These are phyloP conservation scores for Myiopsitta monachus DNA, from an alignment of 2,113 vertebrate species.

Conservation along the genomic window DNA sequence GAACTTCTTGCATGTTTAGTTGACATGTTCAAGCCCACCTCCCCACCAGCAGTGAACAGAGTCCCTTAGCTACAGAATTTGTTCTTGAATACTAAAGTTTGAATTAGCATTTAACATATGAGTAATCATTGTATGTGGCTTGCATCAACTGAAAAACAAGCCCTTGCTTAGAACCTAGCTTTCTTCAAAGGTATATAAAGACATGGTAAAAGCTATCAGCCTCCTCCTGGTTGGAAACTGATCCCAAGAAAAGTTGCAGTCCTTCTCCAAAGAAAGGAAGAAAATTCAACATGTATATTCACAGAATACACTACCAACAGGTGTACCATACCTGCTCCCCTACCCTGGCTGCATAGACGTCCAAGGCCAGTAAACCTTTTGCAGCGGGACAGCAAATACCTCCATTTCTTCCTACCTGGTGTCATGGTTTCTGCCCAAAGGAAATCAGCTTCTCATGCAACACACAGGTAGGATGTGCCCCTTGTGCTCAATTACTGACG, in stretches of 20 bases:
- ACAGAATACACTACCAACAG: not conserved
- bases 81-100: not conserved
- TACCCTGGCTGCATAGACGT: accelerated
- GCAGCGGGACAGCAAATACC: not conserved
- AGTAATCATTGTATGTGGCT: not conserved
- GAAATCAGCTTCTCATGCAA: not conserved
- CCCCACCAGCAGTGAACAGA: not conserved
- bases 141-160: not conserved
- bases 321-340: not conserved
- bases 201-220: not conserved
- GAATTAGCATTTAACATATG: not conserved
- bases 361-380: not conserved
- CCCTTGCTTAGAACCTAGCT: not conserved
- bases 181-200: not conserved
- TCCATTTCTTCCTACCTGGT: not conserved
- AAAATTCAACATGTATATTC: not conserved
- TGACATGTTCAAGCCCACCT: not conserved
- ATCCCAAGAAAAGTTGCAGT: not conserved
- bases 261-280: not conserved
- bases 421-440: not conserved
- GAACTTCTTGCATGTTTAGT: not conserved
- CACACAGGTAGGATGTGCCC: not conserved
- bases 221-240: not conserved
- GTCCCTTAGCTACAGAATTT: not conserved
- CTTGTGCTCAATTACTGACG: not conserved